Conservation (phyloP, 2,888 invertebrate genomes). For the Elaeidobius kamerunicus region DNA sequence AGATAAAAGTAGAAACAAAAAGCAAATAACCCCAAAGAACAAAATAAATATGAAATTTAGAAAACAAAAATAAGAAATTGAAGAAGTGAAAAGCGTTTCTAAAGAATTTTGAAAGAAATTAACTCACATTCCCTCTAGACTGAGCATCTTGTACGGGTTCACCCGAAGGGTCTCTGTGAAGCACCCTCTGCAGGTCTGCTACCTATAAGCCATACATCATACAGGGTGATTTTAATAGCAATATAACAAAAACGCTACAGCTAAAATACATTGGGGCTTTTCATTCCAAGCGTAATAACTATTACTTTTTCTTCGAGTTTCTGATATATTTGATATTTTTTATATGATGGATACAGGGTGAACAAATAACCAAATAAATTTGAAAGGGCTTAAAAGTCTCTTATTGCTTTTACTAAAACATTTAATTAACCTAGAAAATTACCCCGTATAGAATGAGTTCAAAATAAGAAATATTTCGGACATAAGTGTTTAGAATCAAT, state of each 20-base stretch:
- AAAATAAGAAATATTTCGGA: no score
- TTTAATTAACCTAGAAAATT: no score
- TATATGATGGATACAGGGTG: no score
- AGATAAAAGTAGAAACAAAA: slow-evolving; percentile 8
- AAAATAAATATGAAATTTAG: slow-evolving; percentile 1
- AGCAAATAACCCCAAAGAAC: neutral
- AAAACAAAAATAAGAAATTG: slow-evolving; percentile 17
- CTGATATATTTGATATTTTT: no score
- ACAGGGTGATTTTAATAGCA: slow-evolving; percentile 32
- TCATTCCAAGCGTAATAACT: no score
- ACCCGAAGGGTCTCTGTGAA: slow-evolving; percentile 69
- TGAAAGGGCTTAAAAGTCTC: no score
- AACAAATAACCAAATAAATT: no score
- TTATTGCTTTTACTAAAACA: no score
- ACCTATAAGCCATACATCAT: slow-evolving; percentile 54
- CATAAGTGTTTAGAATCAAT: no score
- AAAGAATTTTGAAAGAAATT: slow-evolving; percentile 23
- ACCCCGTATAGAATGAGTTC: no score
- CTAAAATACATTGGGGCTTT: no score
- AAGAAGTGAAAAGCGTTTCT: slow-evolving; percentile 30
- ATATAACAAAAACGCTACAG: neutral
- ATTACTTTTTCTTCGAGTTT: no score
- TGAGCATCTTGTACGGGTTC: slow-evolving; percentile 56
- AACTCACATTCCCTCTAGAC: slow-evolving; percentile 47
- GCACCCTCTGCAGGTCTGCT: slow-evolving; percentile 76